Conservation (phyloP, 2,113 vertebrate species). For the Brachypteracias leptosomus region DNA sequence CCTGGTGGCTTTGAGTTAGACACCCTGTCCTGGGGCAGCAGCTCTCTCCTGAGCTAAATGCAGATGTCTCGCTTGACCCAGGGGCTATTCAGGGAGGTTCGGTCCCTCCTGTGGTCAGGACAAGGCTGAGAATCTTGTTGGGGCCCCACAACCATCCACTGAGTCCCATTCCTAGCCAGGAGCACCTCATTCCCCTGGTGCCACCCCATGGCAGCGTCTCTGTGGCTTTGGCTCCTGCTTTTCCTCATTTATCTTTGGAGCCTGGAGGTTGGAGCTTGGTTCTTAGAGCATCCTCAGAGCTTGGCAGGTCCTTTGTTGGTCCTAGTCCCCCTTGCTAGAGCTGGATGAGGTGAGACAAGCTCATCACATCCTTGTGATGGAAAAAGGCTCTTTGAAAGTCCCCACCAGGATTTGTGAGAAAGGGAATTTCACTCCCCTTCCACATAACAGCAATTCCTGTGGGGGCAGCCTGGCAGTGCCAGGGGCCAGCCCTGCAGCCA, state of each 20-base stretch:
- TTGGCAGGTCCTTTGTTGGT: not conserved
- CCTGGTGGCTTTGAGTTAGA: not conserved
- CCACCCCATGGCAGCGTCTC: not conserved
- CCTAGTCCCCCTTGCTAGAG: not conserved
- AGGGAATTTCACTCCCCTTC: not conserved
- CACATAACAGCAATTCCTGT: fast-evolving
- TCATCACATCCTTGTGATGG: not conserved
- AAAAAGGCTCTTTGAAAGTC: not conserved
- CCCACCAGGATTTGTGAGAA: not conserved
- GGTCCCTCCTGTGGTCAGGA: not conserved
- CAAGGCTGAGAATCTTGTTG: not conserved
- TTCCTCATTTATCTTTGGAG: not conserved
- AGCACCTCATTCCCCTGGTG: not conserved
- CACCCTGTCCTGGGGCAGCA: not conserved
- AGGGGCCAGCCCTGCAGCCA: not conserved
- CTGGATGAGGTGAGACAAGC: not conserved
- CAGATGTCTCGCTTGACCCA: not conserved
- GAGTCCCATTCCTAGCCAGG: not conserved
- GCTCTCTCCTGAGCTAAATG: not conserved
- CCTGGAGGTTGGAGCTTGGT: not conserved
- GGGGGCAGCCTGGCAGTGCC: not conserved
- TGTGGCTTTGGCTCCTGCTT: not conserved
- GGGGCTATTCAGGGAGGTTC: not conserved
- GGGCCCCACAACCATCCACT: not conserved
- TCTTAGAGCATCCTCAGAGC: not conserved